Evolutionary conservation across 2,113 vertebrate genomes (phyloP).

Genomic region (Muscicapa adusta): DNA sequence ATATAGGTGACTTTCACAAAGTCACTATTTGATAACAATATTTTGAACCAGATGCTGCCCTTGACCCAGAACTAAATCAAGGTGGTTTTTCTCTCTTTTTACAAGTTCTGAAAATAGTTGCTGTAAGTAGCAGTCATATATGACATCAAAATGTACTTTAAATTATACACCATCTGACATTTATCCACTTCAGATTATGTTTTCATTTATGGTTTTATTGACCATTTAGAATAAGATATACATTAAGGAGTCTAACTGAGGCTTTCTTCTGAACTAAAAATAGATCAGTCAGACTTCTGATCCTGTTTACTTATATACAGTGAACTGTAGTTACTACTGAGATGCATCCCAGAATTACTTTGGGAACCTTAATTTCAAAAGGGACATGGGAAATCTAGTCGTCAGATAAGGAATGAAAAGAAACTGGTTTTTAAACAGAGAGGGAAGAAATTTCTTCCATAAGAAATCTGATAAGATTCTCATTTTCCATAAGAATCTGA

Average conservation of each 20-base stretch:
- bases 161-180: not conserved
- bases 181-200: not conserved
- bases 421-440: not conserved
- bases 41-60: not conserved
- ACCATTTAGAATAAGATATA: not conserved
- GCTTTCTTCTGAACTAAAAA: not conserved
- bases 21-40: not conserved
- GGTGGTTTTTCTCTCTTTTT: not conserved
- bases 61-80: not conserved
- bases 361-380: not conserved
- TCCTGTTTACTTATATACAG: not conserved
- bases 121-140: not conserved
- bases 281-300: not conserved
- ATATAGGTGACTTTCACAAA: not conserved
- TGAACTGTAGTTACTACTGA: not conserved
- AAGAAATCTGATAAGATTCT: not conserved
- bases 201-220: conserved; percentile 1
- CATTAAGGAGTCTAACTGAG: not conserved
- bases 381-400: not conserved
- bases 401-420: not conserved
- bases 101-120: not conserved
- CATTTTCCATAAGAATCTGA: not conserved
- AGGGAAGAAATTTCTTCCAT: not conserved
- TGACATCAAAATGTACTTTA: not conserved
- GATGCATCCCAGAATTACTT: not conserved